Evolutionary conservation across 53 echinoderm and acorn worm genomes (phyloP), one percentile per base, ranked within the genome.

Genomic region (Temnopleurus reevesii): DNA sequence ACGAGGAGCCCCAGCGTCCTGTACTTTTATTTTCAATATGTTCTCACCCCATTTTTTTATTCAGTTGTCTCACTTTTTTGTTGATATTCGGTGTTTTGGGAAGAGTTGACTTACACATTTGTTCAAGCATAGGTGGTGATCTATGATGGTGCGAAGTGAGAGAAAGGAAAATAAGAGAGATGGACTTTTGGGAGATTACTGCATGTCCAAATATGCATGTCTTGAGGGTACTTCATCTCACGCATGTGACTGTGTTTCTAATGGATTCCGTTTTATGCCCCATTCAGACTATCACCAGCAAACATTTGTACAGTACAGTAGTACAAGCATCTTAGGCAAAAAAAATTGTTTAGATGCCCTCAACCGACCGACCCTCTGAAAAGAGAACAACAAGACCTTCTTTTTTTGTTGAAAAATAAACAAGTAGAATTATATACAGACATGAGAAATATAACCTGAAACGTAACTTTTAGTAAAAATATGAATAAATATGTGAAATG

Each of bases 41-140:
- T 47, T 79, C 79, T 49, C 79, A 17, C 49, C 83, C 83, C 51
- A 6, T 51, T 54, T 55, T 71, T 53, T 55, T 35, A 28, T 56
- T 31, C 49, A 28, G 49, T 80, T 46, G 80, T 83, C 55, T 55
- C 85, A 23, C 85, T 49, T 34, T 41, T 85, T 60, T 85, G 85
- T 60, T 59, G 44, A 85, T 49, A 44, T 85, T 85, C 10, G 43
- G 60, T 59, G 59, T 85, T 59, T 59, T 85, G 24, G 8, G 83
- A 51, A 83, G 83, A 55, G 83, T 79, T 49, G 46, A 79, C 30
- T 79, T 79, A 79, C 79, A 79, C 71, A 71, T 71, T 71, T 71
- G 71, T 71, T 71, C 19, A 71, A 23, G 41, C 21, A n/a, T n/a
- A 71, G 71, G n/a, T 71, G 71, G 71, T 71, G 71, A 71, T 71